phyloP scores from a whole-genome alignment of 1,140 invertebrate genomes.

The Panagrolaimus sp. region DNA sequence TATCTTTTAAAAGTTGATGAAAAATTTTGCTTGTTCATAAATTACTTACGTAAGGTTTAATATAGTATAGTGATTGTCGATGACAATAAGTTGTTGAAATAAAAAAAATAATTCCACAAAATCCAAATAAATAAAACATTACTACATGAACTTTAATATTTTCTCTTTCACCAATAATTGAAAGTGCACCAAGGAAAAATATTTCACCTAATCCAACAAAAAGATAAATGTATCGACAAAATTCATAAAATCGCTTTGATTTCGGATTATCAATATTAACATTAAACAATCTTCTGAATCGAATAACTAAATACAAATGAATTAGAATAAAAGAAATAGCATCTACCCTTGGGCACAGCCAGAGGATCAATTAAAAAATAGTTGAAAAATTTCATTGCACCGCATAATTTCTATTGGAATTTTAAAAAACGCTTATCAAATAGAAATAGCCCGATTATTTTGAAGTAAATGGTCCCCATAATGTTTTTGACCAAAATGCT shows the following conservation, averaged over 20 bases:
- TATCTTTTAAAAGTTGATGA: too few species aligned
- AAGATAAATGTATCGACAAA: conserved; percentile 11
- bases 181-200: conserved; percentile 13
- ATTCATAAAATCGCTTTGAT: conserved; percentile 1
- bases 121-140: conserved; percentile 25
- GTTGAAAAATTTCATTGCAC: too few species aligned
- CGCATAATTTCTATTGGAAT: too few species aligned
- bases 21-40: too few species aligned
- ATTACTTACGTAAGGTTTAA: conserved; percentile 15
- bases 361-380: too few species aligned
- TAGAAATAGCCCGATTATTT: too few species aligned
- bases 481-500: too few species aligned
- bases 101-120: conserved; percentile 24
- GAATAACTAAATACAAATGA: neutral
- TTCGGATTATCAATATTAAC: neutral
- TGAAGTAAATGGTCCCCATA: too few species aligned
- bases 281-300: conserved; percentile 6
- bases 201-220: conserved; percentile 19
- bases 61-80: conserved; percentile 18
- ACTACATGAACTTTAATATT: conserved; percentile 29
- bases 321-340: neutral
- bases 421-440: too few species aligned
- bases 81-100: conserved; percentile 17
- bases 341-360: too few species aligned
- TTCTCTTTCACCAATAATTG: conserved; percentile 30